Conservation (phyloP, 2,113 vertebrate genomes). For the Lutjanus erythropterus region DNA sequence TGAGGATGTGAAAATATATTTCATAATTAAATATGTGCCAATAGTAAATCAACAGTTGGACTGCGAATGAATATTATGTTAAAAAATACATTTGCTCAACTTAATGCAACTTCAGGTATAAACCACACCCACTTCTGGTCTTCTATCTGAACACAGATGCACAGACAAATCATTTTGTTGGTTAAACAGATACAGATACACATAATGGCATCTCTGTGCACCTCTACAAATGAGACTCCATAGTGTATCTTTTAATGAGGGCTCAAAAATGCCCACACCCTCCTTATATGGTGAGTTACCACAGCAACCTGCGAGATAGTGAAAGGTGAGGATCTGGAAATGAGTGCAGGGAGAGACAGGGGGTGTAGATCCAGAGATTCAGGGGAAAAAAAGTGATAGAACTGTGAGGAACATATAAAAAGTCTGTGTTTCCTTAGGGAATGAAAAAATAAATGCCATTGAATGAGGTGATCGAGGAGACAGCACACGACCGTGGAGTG, state of each 20-base stretch:
- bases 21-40: too few species aligned
- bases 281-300: conserved; percentile 54
- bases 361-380: conserved; percentile 6
- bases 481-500: conserved; percentile 13
- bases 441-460: conserved; percentile 10
- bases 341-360: conserved; percentile 16
- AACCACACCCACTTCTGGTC: too few species aligned
- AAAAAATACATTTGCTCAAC: too few species aligned
- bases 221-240: conserved; percentile 26
- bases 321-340: conserved; percentile 31
- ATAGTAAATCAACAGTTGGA: too few species aligned
- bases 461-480: neutral
- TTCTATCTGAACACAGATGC: too few species aligned
- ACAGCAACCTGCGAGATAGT: conserved; percentile 70
- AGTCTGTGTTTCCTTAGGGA: neutral
- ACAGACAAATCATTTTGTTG: too few species aligned
- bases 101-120: too few species aligned
- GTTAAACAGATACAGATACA: too few species aligned
- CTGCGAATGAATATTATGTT: too few species aligned
- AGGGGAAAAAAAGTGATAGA: neutral
- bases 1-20: too few species aligned
- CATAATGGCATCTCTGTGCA: too few species aligned
- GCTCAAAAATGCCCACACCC: conserved; percentile 52
- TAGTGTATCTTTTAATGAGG: conserved; percentile 66
- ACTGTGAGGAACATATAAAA: neutral